These are phyloP conservation scores for Mayetiola destructor DNA, from an alignment of 2,888 invertebrate species.

Conservation along the genomic window DNA sequence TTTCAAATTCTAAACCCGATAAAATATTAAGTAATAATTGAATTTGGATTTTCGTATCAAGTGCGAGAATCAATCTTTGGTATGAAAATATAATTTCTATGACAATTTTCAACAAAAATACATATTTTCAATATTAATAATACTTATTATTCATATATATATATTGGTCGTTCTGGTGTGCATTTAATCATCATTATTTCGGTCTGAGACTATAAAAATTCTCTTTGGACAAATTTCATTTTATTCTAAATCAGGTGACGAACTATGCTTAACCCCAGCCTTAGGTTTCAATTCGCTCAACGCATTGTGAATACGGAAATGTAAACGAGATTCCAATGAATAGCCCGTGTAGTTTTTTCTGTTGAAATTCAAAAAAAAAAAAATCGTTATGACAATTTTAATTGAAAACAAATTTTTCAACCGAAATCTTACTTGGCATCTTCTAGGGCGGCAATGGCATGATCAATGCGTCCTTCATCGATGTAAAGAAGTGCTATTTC, in stretches of 20 bases:
- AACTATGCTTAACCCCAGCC: not conserved
- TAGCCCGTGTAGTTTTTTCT: slow-evolving; percentile 82
- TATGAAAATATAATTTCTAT: too few relatives aligned
- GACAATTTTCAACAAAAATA: too few relatives aligned
- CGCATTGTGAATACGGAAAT: slow-evolving; percentile 76
- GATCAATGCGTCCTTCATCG: slow-evolving; percentile 49
- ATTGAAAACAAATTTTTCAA: slow-evolving; percentile 15
- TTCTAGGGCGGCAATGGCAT: slow-evolving; percentile 56
- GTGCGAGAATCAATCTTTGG: too few relatives aligned
- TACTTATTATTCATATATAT: slow-evolving; percentile 27
- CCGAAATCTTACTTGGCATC: slow-evolving; percentile 56
- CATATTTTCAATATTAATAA: slow-evolving; percentile 11
- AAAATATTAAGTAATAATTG: too few relatives aligned
- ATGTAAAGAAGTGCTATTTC: slow-evolving; percentile 72
- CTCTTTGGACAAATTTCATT: too few relatives aligned
- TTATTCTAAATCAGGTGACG: not conserved
- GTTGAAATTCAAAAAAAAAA: too few relatives aligned
- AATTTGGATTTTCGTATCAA: too few relatives aligned
- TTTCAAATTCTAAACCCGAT: too few relatives aligned
- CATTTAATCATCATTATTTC: too few relatives aligned
- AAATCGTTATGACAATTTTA: slow-evolving; percentile 15
- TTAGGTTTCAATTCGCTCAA: slow-evolving; percentile 29
- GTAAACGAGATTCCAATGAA: slow-evolving; percentile 72
- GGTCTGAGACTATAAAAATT: too few relatives aligned
- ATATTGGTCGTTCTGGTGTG: too few relatives aligned